Base-by-base conservation (phyloP, 64 coral and sea anemone genomes). In the Exaiptasia diaphana region DNA sequence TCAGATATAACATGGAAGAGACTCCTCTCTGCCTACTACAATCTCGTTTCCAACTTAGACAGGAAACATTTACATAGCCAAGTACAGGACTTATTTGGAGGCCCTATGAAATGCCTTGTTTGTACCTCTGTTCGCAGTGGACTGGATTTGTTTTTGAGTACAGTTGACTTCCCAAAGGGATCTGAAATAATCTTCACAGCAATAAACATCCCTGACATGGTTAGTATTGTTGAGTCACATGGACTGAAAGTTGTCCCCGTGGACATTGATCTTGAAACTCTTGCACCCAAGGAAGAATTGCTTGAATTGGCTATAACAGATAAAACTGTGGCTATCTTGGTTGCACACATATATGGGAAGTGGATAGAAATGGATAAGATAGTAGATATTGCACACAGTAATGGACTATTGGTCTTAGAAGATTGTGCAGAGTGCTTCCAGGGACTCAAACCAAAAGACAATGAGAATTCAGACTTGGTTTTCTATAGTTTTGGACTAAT, bases 381-480 rank as follows among this genome's bases (percentile, higher is more conserved):
- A 35, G 70, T 85, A 13, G 44, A 77, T 26, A 64, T 97, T 30
- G 94, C 89, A 27, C 68, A 38, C 32, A 29, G 44, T 1, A 57
- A 88, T 61, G 75, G 85, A 17, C 53, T 97, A 9, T 88, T 74
- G 46, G 55, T 97, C 25, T 61, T 97, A 8, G 94, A 97, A 69
- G 94, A 97, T 38, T 97, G 94, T 92, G 94, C 94, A 0, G 94
- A 97, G 41, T 97, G 70, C 33, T 97, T 97, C 85, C 90, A 91
- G 60, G 94, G 94, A 13, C 80, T 97, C 27, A 80, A 79, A 73
- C 82, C 39, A 21, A 87, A 85, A 75, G 94, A 89, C 6, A 73
- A 97, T 77, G 44, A 64, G 74, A 64, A 68, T 11, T 92, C 89
- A 33, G 94, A 97, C 39, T 28, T 97, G 41, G 68, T 71, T 0